Percentiles rank a stretch among this genome's conserved stretches.
Conservation (phyloP, 2,113 vertebrate genomes). For the Sinocyclocheilus anophthalmus region DNA sequence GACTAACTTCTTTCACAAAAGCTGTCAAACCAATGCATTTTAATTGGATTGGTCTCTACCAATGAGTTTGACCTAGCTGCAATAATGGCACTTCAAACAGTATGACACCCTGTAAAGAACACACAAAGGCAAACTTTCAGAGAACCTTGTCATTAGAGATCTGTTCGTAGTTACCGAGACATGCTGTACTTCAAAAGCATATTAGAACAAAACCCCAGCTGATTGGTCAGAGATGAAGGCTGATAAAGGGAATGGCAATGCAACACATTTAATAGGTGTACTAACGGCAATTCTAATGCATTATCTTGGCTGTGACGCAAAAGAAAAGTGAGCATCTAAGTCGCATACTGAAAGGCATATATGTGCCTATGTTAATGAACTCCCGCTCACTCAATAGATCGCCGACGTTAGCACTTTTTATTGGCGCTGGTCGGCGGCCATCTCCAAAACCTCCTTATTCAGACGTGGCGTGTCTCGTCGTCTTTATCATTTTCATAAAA, state of each 20-base stretch:
- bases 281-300: background rate
- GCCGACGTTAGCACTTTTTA: no score
- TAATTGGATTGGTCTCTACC: conserved; percentile 23
- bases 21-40: background rate
- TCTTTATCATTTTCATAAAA: no score
- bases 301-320: background rate
- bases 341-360: background rate
- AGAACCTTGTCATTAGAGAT: conserved; percentile 2
- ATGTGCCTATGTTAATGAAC: background rate
- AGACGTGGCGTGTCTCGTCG: background rate
- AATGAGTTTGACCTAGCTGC: background rate
- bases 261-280: conserved; percentile 21
- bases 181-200: background rate
- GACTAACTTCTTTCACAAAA: no score
- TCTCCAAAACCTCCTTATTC: no score
- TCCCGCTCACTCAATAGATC: background rate
- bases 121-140: background rate
- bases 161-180: background rate
- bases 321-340: background rate
- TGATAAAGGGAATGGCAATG: conserved; percentile 1
- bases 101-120: background rate
- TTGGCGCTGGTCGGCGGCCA: no score
- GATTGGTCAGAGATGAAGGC: background rate
- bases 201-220: conserved; percentile 13
- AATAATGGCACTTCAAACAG: background rate